Percentiles rank a stretch among this genome's conserved stretches.
Evolutionary conservation across 2,113 vertebrate genomes (phyloP).

Genomic region (Trogon surrucura): DNA sequence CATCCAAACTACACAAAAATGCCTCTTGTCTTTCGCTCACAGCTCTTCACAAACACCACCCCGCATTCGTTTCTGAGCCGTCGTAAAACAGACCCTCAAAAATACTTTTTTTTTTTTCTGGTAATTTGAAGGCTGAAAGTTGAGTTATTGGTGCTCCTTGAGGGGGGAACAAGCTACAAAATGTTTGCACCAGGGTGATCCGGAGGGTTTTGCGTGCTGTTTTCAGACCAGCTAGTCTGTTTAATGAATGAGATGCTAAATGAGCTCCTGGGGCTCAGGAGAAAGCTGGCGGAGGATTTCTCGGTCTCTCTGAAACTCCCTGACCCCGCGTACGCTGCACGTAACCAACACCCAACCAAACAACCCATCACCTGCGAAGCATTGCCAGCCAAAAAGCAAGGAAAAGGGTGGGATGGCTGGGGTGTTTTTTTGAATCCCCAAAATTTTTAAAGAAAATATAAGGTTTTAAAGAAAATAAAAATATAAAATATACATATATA

Average conservation of each 20-base stretch:
- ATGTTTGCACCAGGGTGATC: not conserved
- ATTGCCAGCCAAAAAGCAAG: constrained; percentile 59
- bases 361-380: constrained; percentile 72
- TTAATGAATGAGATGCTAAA: constrained; percentile 77
- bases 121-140: constrained; percentile 45
- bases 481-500: too few species aligned
- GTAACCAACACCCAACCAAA: constrained; percentile 66
- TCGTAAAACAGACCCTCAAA: constrained; percentile 12
- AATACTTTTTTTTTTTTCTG: not conserved
- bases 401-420: not conserved
- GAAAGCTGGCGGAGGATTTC: constrained; percentile 49
- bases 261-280: constrained; percentile 39
- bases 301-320: constrained; percentile 11
- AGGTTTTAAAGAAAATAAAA: too few species aligned
- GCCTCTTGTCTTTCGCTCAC: not conserved
- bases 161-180: constrained; percentile 30
- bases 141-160: constrained; percentile 66
- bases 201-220: constrained; percentile 34
- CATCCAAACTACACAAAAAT: not conserved
- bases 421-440: constrained; percentile 12
- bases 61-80: constrained; percentile 19
- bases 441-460: constrained; percentile 30
- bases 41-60: constrained; percentile 40
- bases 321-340: not conserved
- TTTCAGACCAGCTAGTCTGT: constrained; percentile 61